Evolutionary conservation across 2,888 invertebrate genomes (phyloP).

Genomic region (Epistrophe eligans): DNA sequence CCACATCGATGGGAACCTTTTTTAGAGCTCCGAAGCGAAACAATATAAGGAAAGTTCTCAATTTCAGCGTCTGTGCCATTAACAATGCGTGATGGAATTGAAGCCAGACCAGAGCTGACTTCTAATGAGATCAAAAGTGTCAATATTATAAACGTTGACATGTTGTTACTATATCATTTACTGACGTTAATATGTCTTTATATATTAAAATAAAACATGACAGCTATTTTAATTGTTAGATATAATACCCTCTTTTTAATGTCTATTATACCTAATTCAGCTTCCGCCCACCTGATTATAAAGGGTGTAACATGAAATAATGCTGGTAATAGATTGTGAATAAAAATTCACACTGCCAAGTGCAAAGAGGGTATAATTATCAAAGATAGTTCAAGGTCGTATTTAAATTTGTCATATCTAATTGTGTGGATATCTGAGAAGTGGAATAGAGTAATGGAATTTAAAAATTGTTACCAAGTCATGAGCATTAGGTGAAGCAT

Average conservation of each 20-base stretch:
- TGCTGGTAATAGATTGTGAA: constrained; percentile 45
- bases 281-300: constrained; percentile 63
- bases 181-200: constrained; percentile 2
- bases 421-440: neutral
- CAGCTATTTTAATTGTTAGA: constrained; percentile 12
- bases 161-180: constrained; percentile 38
- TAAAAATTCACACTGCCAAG: constrained; percentile 11
- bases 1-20: constrained; percentile 81
- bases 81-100: constrained; percentile 78
- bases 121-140: constrained; percentile 21
- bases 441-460: neutral
- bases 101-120: neutral
- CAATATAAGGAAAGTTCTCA: constrained; percentile 80
- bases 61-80: constrained; percentile 80
- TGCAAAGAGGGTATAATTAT: constrained; percentile 50
- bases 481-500: neutral
- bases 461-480: neutral
- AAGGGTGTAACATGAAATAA: constrained; percentile 36
- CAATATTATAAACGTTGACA: constrained; percentile 51
- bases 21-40: constrained; percentile 79
- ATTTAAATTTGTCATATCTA: constrained; percentile 1
- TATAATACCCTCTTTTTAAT: constrained; percentile 34
- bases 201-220: constrained; percentile 18
- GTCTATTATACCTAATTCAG: neutral
- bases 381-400: constrained; percentile 42